Base-by-base conservation (phyloP, 2,797 vertebrate species). In the Gastrophryne carolinensis region DNA sequence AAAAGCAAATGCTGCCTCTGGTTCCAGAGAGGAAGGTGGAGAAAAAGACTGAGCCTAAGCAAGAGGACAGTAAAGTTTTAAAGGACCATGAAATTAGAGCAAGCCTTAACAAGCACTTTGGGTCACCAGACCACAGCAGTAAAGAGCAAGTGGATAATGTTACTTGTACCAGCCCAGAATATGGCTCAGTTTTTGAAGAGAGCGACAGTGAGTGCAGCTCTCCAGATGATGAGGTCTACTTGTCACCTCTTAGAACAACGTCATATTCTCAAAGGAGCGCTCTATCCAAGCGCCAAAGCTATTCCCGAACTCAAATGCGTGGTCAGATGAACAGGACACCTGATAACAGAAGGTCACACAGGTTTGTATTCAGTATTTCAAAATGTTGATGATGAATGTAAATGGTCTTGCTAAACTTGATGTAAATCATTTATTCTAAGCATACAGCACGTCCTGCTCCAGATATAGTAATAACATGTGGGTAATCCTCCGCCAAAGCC, bases 271-370 rank as follows among this genome's bases (percentile, higher is more conserved):
- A 84, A 76, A 89, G 88, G 77, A 90, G 85, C 65, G 80, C 84
- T 13, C 84, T 86, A 34, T 80, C 87, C 84, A 79, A 72, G 72
- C 81, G 81, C 70, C 86, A 94, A 84, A 95, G 93, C 87, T 97
- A 94, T 83, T 89, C 93, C 27, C 91, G 91, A 11, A 91, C 89
- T 80, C 88, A 86, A 37, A 88, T 87, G 26, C 84, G 85, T 79
- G 91, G 91, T 0, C 90, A 90, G 78, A 89, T 87, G 47, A 94
- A 95, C 0, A 90, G 91, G 79, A 96, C 95, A 0, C 94, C 95
- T 0, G 82, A 89, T 82, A 89, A 88, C 86, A 91, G 92, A 79
- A 90, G 92, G 63, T 82, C 88, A 85, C 91, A 92, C 90, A 98
- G 96, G 96, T 97, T 89, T 12, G 11, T 49, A 19, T 49, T n/a